Evolutionary conservation across 2,113 vertebrate species (phyloP).

Genomic region (Fulica atra): DNA sequence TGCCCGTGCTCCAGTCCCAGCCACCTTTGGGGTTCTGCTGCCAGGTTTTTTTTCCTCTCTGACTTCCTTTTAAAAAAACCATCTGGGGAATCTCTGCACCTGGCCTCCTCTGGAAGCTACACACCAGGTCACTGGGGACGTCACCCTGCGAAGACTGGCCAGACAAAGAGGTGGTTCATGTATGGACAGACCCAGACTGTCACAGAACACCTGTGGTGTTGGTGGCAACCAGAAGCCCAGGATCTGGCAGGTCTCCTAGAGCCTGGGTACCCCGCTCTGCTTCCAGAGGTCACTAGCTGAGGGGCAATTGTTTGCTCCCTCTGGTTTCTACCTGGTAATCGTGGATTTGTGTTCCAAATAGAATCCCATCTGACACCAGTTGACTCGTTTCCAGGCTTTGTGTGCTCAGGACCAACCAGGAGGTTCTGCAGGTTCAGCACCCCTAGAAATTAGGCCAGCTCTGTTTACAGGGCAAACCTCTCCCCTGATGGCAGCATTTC

Average conservation of each 20-base stretch:
- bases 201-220: neutral
- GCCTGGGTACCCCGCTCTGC: neutral
- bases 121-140: fast-evolving
- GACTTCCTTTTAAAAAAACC: neutral
- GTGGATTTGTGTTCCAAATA: neutral
- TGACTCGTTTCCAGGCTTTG: neutral
- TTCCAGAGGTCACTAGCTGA: neutral
- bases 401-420: neutral
- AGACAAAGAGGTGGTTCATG: neutral
- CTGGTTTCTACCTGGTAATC: neutral
- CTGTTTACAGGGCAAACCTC: conserved; percentile 24
- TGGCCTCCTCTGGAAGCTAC: neutral
- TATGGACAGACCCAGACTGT: neutral
- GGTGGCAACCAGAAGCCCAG: neutral
- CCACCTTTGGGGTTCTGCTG: neutral
- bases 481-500: conserved; percentile 13
- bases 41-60: neutral
- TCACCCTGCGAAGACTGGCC: neutral
- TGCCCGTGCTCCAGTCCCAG: neutral
- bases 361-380: neutral
- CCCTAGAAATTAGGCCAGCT: conserved; percentile 42
- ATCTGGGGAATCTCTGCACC: neutral
- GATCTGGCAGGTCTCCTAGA: neutral
- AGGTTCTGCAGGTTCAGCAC: neutral
- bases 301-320: neutral